These are phyloP conservation scores for Agrotis clavis DNA, from an alignment of 2,888 invertebrate genomes.

Conservation along the genomic window DNA sequence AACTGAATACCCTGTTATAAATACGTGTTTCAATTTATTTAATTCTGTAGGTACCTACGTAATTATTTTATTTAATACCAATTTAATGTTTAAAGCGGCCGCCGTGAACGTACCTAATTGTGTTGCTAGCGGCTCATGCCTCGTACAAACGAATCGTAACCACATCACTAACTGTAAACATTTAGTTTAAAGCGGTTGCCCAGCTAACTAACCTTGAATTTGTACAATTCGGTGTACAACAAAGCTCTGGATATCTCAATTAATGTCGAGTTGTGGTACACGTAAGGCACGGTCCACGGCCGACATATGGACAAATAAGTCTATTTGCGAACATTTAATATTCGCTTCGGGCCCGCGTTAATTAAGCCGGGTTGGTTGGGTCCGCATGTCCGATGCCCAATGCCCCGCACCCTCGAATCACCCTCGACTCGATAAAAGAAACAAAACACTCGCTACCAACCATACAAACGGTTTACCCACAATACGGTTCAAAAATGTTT, in stretches of 20 bases:
- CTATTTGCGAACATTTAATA: conserved; percentile 88
- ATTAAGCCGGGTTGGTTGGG: conserved; percentile 81
- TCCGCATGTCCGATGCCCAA: conserved; percentile 59
- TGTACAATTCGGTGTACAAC: conserved; percentile 59
- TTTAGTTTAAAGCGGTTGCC: conserved; percentile 51
- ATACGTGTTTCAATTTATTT: conserved; percentile 35
- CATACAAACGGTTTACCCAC: conserved; percentile 33
- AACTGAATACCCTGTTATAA: conserved; percentile 13
- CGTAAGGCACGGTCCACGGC: conserved; percentile 61
- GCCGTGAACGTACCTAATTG: conserved; percentile 44
- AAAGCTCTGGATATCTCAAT: conserved; percentile 74
- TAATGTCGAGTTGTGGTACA: conserved; percentile 71
- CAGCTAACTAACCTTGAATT: conserved; percentile 60
- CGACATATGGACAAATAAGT: conserved; percentile 82
- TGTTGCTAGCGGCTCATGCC: conserved; percentile 17
- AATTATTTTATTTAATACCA: conserved; percentile 55
- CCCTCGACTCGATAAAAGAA: conserved; percentile 71
- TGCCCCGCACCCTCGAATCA: conserved; percentile 57
- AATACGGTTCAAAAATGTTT: conserved; percentile 43
- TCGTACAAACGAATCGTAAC: conserved; percentile 56
- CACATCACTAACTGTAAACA: conserved; percentile 58
- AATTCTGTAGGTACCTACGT: conserved; percentile 29
- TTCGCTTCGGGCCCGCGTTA: conserved; percentile 84
- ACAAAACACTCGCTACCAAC: conserved; percentile 63
- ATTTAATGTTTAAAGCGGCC: conserved; percentile 43